Percentiles rank a stretch among this genome's conserved stretches.
phyloP scores from a whole-genome alignment of 2,888 invertebrate genomes.

The Noctuana brunneofusca region DNA sequence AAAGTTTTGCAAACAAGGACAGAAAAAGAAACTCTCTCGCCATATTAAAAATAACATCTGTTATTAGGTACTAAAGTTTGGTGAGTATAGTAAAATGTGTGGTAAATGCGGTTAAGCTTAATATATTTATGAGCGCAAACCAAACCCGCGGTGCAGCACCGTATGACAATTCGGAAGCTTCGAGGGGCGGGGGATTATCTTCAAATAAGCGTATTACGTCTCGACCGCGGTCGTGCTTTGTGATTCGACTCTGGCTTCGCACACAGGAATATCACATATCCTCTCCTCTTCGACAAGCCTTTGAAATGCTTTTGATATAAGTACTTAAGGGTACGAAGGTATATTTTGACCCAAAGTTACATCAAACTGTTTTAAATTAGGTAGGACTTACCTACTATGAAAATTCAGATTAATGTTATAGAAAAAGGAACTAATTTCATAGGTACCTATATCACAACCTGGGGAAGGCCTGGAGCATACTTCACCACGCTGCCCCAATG shows the following conservation, averaged over 20 bases:
- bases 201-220: slow-evolving; percentile 33
- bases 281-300: slow-evolving; percentile 21
- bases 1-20: no score
- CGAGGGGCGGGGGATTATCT: slow-evolving; percentile 21
- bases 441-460: no score
- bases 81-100: neutral
- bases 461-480: no score
- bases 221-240: slow-evolving; percentile 28
- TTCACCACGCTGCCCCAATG: no score
- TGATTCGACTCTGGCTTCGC: slow-evolving; percentile 27
- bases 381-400: no score
- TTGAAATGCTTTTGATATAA: slow-evolving; percentile 22
- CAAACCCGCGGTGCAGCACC: slow-evolving; percentile 14
- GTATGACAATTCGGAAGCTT: slow-evolving; percentile 19
- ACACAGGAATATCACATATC: slow-evolving; percentile 31
- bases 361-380: neutral
- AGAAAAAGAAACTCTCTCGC: no score
- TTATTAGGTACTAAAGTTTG: no score
- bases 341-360: slow-evolving; percentile 8
- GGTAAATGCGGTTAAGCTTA: slow-evolving; percentile 19
- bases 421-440: no score
- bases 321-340: slow-evolving; percentile 10
- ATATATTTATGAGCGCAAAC: slow-evolving; percentile 22
- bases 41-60: no score
- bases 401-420: neutral